phyloP scores from a whole-genome alignment of 2,888 invertebrate species.

The Pegoplata infirma region DNA sequence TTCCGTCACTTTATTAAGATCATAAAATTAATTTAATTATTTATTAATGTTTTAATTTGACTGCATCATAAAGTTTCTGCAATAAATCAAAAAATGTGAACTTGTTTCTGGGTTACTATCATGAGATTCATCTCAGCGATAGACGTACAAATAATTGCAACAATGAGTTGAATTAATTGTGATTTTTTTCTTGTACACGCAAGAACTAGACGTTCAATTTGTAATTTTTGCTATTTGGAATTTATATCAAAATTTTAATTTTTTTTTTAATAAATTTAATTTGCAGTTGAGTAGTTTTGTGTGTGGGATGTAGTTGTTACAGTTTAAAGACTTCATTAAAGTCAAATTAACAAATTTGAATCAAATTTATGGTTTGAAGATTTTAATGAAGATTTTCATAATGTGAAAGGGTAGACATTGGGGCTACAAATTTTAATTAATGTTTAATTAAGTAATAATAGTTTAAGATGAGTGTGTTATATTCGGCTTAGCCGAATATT shows the following conservation, averaged over 20 bases:
- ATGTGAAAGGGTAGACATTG: too few species aligned
- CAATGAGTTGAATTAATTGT: background rate
- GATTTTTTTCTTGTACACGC: background rate
- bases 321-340: conserved; percentile 34
- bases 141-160: background rate
- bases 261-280: conserved; percentile 46
- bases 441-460: too few species aligned
- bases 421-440: too few species aligned
- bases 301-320: conserved; percentile 37
- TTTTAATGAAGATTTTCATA: background rate
- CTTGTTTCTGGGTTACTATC: conserved; percentile 62
- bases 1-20: background rate
- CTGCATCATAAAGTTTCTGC: background rate
- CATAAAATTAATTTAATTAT: background rate
- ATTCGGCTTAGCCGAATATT: too few species aligned
- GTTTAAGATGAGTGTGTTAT: too few species aligned
- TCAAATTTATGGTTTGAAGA: conserved; percentile 5
- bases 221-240: background rate
- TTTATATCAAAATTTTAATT: background rate
- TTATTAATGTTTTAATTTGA: background rate
- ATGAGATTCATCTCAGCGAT: conserved; percentile 52
- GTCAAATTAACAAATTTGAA: conserved; percentile 42
- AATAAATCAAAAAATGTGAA: conserved; percentile 49
- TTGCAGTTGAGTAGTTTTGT: conserved; percentile 28
- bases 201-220: background rate